phyloP scores from a whole-genome alignment of 1,140 invertebrate species.

The Drosophila gunungcola region DNA sequence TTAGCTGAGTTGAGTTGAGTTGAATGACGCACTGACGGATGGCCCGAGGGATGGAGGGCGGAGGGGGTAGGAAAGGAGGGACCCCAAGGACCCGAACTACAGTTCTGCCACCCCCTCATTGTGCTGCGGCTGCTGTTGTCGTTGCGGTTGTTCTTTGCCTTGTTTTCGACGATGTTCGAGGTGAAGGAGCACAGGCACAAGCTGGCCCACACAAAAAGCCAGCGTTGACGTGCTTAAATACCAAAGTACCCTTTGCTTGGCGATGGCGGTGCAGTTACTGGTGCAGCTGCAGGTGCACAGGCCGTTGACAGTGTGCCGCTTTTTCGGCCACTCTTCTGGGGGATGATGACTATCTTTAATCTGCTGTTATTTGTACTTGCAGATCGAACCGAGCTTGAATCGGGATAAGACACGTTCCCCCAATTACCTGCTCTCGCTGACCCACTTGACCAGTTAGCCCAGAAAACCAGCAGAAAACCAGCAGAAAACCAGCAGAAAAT shows the following conservation, averaged over 20 bases:
- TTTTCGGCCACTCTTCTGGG: slow-evolving; percentile 6
- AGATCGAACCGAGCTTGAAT: slow-evolving; percentile 52
- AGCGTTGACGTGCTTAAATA: slow-evolving; percentile 75
- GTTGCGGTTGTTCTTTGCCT: slow-evolving; percentile 40
- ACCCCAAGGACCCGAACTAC: slow-evolving; percentile 29
- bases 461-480: not conserved
- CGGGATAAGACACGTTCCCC: slow-evolving; percentile 70
- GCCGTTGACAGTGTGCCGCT: slow-evolving; percentile 29
- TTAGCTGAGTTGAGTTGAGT: slow-evolving; percentile 6
- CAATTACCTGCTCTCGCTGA: slow-evolving; percentile 59
- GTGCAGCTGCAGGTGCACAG: slow-evolving; percentile 24
- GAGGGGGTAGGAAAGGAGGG: not conserved
- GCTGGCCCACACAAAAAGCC: slow-evolving; percentile 35
- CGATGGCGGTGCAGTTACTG: no score
- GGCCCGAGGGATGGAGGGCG: not conserved
- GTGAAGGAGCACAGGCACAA: not conserved
- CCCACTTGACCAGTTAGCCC: slow-evolving; percentile 8
- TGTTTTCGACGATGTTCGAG: slow-evolving; percentile 42
- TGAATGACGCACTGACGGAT: slow-evolving; percentile 33
- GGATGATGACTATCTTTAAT: slow-evolving; percentile 57
- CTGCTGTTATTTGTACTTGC: slow-evolving; percentile 58
- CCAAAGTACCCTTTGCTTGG: slow-evolving; percentile 57
- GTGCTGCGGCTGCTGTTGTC: slow-evolving; percentile 41
- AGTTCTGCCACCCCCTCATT: slow-evolving; percentile 40
- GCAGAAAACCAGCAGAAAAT: not conserved